Percentiles rank a stretch among this genome's conserved stretches.
Conservation (phyloP, 2,888 invertebrate species). For the Amphimallon solstitiale region DNA sequence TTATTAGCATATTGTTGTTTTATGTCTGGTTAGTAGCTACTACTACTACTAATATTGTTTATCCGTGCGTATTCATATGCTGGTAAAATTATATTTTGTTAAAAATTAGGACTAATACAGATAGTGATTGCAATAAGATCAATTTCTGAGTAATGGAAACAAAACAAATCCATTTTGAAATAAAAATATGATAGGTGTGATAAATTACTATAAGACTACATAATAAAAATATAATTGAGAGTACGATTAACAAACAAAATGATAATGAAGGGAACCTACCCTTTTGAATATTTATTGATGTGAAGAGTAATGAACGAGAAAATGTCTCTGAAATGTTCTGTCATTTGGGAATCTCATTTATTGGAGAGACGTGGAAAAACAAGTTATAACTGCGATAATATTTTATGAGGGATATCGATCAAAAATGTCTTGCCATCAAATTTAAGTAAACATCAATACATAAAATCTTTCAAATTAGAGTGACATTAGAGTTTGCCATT, state of each 20-base stretch:
- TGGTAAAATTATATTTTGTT: too few species aligned
- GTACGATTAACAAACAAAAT: slow-evolving; percentile 4
- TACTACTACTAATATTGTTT: too few species aligned
- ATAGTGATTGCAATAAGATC: too few species aligned
- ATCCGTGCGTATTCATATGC: too few species aligned
- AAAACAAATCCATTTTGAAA: too few species aligned
- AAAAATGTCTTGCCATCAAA: neutral
- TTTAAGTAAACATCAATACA: neutral
- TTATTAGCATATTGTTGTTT: too few species aligned
- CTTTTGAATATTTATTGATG: slow-evolving; percentile 27
- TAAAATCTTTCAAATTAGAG: neutral
- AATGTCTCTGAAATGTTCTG: slow-evolving; percentile 18
- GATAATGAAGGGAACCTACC: slow-evolving; percentile 20
- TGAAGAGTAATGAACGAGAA: slow-evolving; percentile 15
- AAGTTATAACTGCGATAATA: slow-evolving; percentile 20
- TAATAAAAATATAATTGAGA: neutral
- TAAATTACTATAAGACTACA: too few species aligned
- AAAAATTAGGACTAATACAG: too few species aligned
- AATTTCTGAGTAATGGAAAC: too few species aligned
- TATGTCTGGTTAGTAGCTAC: too few species aligned
- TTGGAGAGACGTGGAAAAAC: slow-evolving; percentile 9
- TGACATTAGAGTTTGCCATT: too few species aligned
- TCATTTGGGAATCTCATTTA: slow-evolving; percentile 25
- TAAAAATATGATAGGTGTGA: too few species aligned
- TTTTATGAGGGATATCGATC: slow-evolving; percentile 14